These are phyloP conservation scores for Mormyrus lacerda DNA, from an alignment of 2,113 vertebrate genomes.

Conservation along the genomic window DNA sequence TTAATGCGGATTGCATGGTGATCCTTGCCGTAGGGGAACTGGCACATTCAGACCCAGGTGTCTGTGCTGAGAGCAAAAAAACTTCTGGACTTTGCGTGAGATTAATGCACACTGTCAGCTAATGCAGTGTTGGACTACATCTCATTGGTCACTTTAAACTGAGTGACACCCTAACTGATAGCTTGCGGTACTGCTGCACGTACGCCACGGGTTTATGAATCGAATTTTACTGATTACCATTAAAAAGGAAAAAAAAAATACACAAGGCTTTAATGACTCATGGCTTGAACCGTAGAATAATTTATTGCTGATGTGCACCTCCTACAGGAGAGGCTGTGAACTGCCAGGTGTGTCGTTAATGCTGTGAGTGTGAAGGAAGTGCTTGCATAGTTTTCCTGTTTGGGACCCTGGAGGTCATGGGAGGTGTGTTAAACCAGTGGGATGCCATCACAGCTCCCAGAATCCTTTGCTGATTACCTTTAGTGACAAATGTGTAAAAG, in stretches of 20 bases:
- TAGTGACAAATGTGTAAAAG: not conserved
- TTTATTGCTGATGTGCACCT: not conserved
- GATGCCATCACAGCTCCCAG: not conserved
- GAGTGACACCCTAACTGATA: not conserved
- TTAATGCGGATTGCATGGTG: not conserved
- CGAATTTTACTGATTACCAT: not conserved
- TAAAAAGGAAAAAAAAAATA: not conserved
- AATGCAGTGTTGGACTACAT: not conserved
- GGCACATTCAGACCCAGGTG: not conserved
- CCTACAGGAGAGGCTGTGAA: not conserved
- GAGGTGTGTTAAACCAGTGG: not conserved
- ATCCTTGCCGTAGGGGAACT: not conserved
- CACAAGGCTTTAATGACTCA: not conserved
- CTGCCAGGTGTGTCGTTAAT: not conserved
- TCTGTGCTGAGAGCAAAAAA: not conserved
- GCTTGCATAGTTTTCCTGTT: not conserved
- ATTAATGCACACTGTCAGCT: not conserved
- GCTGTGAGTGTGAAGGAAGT: not conserved
- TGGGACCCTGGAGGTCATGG: not conserved
- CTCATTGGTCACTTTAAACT: not conserved
- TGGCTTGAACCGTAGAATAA: not conserved
- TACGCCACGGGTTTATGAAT: not conserved
- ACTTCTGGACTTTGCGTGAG: not conserved
- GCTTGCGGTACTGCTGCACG: not conserved
- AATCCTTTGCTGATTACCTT: not conserved